Conservation (phyloP, 2,888 invertebrate species). For the Protula sp. region DNA sequence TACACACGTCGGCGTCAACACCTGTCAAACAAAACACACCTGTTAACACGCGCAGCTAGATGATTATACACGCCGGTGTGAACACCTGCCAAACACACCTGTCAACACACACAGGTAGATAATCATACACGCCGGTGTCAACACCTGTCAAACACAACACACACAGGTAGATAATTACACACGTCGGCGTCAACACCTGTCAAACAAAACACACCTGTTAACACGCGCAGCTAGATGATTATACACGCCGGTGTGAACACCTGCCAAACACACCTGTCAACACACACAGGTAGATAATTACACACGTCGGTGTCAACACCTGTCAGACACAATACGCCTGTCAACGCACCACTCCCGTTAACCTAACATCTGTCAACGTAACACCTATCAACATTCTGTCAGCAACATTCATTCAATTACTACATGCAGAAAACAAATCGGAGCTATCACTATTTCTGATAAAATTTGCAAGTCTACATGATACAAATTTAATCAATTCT, state of each 20-base stretch:
- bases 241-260: slow-evolving; percentile 61
- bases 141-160: slow-evolving; percentile 73
- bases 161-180: slow-evolving; percentile 70
- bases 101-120: slow-evolving; percentile 75
- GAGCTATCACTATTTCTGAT: no score
- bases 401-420: no score
- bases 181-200: slow-evolving; percentile 58
- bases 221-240: slow-evolving; percentile 71
- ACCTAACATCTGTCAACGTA: no score
- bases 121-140: slow-evolving; percentile 62
- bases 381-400: no score
- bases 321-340: slow-evolving; percentile 84
- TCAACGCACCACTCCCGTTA: slow-evolving; percentile 73
- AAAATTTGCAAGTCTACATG: no score
- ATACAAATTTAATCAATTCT: no score
- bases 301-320: slow-evolving; percentile 60
- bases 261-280: no score
- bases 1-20: slow-evolving; percentile 61
- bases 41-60: slow-evolving; percentile 78
- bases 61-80: slow-evolving; percentile 61
- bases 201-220: no score
- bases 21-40: no score
- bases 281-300: slow-evolving; percentile 70
- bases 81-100: slow-evolving; percentile 70
- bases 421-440: no score